Conservation (phyloP, 1,140 invertebrate genomes). For the Bombyx mandarina region DNA sequence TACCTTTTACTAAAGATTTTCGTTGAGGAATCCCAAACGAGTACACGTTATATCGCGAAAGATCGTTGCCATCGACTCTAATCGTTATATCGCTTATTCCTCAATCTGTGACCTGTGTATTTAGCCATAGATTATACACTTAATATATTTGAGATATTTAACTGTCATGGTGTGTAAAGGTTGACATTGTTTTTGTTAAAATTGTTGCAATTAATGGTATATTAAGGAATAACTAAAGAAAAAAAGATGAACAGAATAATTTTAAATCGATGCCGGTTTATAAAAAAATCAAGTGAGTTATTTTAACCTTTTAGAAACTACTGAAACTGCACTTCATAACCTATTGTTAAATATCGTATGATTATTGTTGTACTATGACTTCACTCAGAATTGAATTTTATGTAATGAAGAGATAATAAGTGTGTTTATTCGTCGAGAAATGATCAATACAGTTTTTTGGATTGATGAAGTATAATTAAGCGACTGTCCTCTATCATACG, state of each 20-base stretch:
- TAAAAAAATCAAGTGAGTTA: slow-evolving; percentile 55
- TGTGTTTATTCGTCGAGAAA: background rate
- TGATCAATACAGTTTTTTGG: background rate
- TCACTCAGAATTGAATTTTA: slow-evolving; percentile 23
- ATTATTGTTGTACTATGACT: slow-evolving; percentile 41
- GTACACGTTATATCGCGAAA: no score
- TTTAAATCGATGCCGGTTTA: slow-evolving; percentile 45
- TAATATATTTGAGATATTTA: slow-evolving; percentile 12
- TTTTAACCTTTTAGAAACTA: slow-evolving; percentile 9
- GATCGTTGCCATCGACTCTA: no score
- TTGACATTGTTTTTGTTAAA: slow-evolving; percentile 62
- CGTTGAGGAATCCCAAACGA: no score
- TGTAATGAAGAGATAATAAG: background rate
- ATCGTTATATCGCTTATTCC: background rate
- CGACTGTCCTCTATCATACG: slow-evolving; percentile 11
- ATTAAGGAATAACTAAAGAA: slow-evolving; percentile 19
- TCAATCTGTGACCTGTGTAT: no score
- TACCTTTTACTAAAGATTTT: no score
- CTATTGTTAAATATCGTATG: slow-evolving; percentile 39
- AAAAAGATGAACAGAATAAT: slow-evolving; percentile 59
- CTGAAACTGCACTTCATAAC: slow-evolving; percentile 30
- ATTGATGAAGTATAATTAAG: no score
- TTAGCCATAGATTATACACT: no score
- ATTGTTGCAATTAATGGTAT: slow-evolving; percentile 37
- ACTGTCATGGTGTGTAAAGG: slow-evolving; percentile 64